Base-by-base conservation (phyloP, 2,797 vertebrate species). In the Anas flavirostris region DNA sequence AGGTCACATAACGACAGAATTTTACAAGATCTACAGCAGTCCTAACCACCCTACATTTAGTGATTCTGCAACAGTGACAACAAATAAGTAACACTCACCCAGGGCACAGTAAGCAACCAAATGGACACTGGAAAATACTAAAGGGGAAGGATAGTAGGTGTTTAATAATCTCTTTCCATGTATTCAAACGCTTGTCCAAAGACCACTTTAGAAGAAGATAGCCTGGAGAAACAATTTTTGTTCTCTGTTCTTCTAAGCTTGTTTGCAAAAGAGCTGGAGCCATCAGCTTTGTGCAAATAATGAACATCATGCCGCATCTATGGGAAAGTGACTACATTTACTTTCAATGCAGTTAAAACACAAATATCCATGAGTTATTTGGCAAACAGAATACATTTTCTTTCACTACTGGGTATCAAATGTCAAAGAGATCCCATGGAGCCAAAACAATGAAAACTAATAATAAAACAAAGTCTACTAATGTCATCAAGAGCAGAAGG, bases 371-470 rank as follows among this genome's bases (percentile, higher is more conserved):
- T 43, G 56, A 84, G 44, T 83, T 93, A 73, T 23, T 87, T 89
- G 81, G 76, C 50, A 72, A 84, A 44, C 5, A 81, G 55, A 68
- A 76, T 22, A 86, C 8, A n/a, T 60, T 80, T 89, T 62, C 39
- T 76, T 93, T 58, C 80, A 70, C 43, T 74, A 77, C n/a, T 70
- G 35, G n/a, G 48, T 90, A 86, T 58, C 31, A 50, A 91, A 91
- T 46, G 10, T 81, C 86, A 82, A 69, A 90, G 84, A 91, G 52
- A 81, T 48, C 26, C 58, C 66, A 72, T 2, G 4, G 7, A 93
- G 35, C 8, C 43, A 72, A 94, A 88, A 56, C 59, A 90, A 86
- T 10, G n/a, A 83, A 78, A 85, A 21, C n/a, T 56, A 91, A 69
- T 41, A 11, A 85, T 46, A 88, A 0, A 23, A 67, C 74, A 72